Evolutionary conservation across 2,113 vertebrate species (phyloP), one percentile per base, ranked within the genome.

Genomic region (Pseudopipra pipra): DNA sequence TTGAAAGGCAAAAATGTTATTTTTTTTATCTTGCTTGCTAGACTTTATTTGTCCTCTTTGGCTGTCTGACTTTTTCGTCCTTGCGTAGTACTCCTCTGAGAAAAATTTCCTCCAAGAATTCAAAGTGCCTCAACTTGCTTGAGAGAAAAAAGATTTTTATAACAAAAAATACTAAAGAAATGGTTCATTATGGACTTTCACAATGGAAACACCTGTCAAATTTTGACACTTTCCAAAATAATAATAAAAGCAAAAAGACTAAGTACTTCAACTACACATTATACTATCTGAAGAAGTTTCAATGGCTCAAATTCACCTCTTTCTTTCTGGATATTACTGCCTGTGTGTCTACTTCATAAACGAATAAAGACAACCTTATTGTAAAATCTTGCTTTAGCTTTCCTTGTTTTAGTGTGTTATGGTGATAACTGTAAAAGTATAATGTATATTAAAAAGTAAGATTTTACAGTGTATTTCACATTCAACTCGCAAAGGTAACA

Each of bases 121-220:
- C 55, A 43, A 43, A 35, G 19, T 61, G 46, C 24, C 30, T 93
- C 39, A 52, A 20, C 2, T 61, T 56, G 39, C 2, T 11, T 86
- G 37, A 44, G 46, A 35, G 13, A 47, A 44, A 73, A 49, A 30
- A 3, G 0, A 1, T 3, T 11, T 72, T 80, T 73, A 63, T 0
- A 52, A 51, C 6, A 67, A 74, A 89, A 75, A 79, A 9, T 18
- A 11, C 21, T 49, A 30, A 81, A 75, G 8, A 75, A 67, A 47
- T 6, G 0, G 4, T 49, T 90, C 30, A 28, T 6, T 65, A 21
- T 70, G 37, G 24, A 31, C 19, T 76, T 63, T 14, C 9, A 82
- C 20, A 88, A 72, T 28, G 17, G 27, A 90, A 56, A 14, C 9
- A 41, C 15, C 24, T 44, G 23, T 56, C 24, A 83, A 65, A 83